Percentiles rank a stretch among this genome's conserved stretches.
Evolutionary conservation across 2,797 vertebrate species (phyloP).

Genomic region (Melanotaenia trifasciata): DNA sequence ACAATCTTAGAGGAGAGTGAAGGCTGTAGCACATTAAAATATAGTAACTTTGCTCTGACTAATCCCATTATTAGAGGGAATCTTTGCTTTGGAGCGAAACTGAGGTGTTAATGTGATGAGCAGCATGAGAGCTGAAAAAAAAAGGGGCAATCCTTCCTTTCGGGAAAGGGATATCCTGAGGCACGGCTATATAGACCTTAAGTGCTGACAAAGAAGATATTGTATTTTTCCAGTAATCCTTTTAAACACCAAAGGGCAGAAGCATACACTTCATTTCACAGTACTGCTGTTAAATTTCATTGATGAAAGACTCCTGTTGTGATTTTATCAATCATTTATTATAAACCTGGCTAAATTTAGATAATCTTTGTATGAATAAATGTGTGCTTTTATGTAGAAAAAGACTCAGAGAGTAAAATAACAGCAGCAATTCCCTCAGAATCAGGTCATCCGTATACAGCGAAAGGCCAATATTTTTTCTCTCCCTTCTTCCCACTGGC

Average conservation of each 20-base stretch:
- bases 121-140: slow-evolving; percentile 67
- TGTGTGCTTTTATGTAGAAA: slow-evolving; percentile 27
- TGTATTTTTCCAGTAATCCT: slow-evolving; percentile 85
- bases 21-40: slow-evolving; percentile 37
- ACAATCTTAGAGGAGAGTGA: slow-evolving; percentile 11
- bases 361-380: slow-evolving; percentile 37
- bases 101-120: slow-evolving; percentile 80
- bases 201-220: slow-evolving; percentile 89
- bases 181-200: slow-evolving; percentile 85
- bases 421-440: slow-evolving; percentile 52
- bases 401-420: slow-evolving; percentile 47
- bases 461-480: slow-evolving; percentile 37
- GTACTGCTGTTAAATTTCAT: slow-evolving; percentile 70
- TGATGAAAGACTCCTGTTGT: slow-evolving; percentile 62
- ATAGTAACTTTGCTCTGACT: slow-evolving; percentile 64
- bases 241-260: slow-evolving; percentile 80
- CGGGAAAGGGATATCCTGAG: slow-evolving; percentile 88
- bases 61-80: slow-evolving; percentile 64
- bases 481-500: slow-evolving; percentile 60
- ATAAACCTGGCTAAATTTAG: slow-evolving; percentile 25
- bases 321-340: slow-evolving; percentile 68
- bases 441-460: slow-evolving; percentile 53
- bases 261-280: slow-evolving; percentile 74
- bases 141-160: slow-evolving; percentile 84
- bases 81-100: slow-evolving; percentile 58